A percentile compares a stretch with the other conserved stretches of the same genome.
These are phyloP conservation scores for Bujurquina vittata DNA, from an alignment of 2,113 vertebrate genomes.

Conservation along the genomic window DNA sequence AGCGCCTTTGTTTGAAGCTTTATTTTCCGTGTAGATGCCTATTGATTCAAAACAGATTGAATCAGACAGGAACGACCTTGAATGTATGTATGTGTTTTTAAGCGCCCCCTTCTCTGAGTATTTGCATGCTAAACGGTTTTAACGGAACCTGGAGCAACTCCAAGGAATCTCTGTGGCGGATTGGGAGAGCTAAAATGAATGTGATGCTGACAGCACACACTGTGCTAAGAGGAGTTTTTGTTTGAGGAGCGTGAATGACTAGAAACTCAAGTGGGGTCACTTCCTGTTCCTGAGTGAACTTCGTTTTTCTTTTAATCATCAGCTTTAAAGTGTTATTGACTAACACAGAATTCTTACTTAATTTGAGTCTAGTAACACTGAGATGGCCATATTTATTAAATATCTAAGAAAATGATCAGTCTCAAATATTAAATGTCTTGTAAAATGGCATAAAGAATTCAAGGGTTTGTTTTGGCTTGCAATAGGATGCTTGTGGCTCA, in stretches of 20 bases:
- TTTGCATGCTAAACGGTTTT: constrained; percentile 36
- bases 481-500: not conserved
- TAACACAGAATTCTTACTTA: not conserved
- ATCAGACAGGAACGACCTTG: constrained; percentile 51
- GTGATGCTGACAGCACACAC: not conserved
- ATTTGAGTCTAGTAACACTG: not conserved
- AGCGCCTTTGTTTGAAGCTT: constrained; percentile 26
- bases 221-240: not conserved
- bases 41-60: constrained; percentile 64
- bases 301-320: not conserved
- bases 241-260: constrained; percentile 13
- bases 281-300: constrained; percentile 20
- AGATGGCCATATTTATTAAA: not conserved
- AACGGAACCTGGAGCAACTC: constrained; percentile 52
- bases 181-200: not conserved
- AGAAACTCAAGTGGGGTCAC: constrained; percentile 1
- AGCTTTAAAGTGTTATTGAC: not conserved
- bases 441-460: not conserved
- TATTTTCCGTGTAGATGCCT: constrained; percentile 30
- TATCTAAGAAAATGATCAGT: not conserved
- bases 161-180: constrained; percentile 24
- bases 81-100: constrained; percentile 20
- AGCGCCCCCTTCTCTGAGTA: constrained; percentile 28
- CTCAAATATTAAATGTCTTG: not conserved
- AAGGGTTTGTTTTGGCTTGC: not conserved